Percentiles rank a stretch among this genome's conserved stretches.
These are phyloP conservation scores for Pao palembangensis DNA, from an alignment of 2,113 vertebrate genomes.

Conservation along the genomic window DNA sequence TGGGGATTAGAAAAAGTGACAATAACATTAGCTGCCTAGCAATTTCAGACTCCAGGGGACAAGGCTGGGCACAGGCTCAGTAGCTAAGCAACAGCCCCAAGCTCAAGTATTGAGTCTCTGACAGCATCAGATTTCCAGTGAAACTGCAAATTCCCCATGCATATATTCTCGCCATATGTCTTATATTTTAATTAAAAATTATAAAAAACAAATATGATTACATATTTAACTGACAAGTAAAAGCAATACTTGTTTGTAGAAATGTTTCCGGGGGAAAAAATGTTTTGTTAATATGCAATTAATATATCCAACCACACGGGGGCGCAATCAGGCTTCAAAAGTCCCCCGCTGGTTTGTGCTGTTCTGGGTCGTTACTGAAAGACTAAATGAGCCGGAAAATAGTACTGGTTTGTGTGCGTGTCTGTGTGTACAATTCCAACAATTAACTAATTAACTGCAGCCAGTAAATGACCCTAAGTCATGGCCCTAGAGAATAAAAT, in stretches of 20 bases:
- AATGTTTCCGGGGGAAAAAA: too few relatives aligned
- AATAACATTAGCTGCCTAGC: conserved; percentile 29
- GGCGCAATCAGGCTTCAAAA: conserved; percentile 5
- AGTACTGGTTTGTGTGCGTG: conserved; percentile 4
- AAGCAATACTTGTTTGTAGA: too few relatives aligned
- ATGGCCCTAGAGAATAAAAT: conserved; percentile 16
- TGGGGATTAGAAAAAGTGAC: conserved; percentile 22
- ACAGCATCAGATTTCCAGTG: too few relatives aligned
- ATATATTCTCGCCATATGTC: too few relatives aligned
- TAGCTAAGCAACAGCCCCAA: neutral
- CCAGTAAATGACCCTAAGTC: conserved; percentile 40
- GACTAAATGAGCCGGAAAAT: conserved; percentile 48
- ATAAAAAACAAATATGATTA: too few relatives aligned
- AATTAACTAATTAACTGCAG: conserved; percentile 15
- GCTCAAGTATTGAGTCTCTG: too few relatives aligned
- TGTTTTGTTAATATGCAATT: conserved; percentile 4
- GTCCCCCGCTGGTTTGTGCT: neutral
- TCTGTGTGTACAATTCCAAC: conserved; percentile 8
- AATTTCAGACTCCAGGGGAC: conserved; percentile 23
- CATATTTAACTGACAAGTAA: too few relatives aligned
- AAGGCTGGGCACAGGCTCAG: neutral
- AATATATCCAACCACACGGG: conserved; percentile 28
- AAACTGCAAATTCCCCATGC: neutral
- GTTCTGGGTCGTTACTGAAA: conserved; percentile 2
- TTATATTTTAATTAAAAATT: too few relatives aligned